Evolutionary conservation across 2,888 invertebrate species (phyloP), one percentile per base, ranked within the genome.

Genomic region (Clanis bilineata): DNA sequence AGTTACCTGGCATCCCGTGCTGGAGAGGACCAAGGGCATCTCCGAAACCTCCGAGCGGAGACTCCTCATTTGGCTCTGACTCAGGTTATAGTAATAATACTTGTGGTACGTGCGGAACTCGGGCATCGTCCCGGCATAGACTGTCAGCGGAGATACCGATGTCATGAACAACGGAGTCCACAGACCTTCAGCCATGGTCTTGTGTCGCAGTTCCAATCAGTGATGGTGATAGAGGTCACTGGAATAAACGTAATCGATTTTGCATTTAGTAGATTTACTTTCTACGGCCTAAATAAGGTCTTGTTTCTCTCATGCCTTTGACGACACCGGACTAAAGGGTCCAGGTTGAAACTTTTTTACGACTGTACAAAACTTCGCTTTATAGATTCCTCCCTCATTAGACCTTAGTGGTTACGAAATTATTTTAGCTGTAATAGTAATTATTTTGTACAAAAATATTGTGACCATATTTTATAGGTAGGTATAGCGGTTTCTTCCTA

Each of bases 51-150:
- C 95, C 95, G 58, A 94, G 94, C 64, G 94, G 95, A 68, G 95
- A 96, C 74, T 96, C 96, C 4, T 96, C 96, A 3, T 95, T 96
- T 69, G 96, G 96, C 32, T 96, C 96, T 7, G 97, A 97, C 85
- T 96, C 96, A 51, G 96, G 97, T 9, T 97, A 97, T 85, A 97
- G 96, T 83, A 96, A 97, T 84, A 95, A 95, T 75, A 96, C 95
- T 3, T 95, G 95, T 65, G 95, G 95, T 1, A 96, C 95, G 0
- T 94, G 94, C 64, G 95, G 95, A 10, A 94, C 94, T 1, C 86
- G 94, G 57, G 93, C 93, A 3, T 93, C 93, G 2, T 93, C 92
- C 10, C 82, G 90, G 63, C 92, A 92, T 76, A 83, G 92, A 43
- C 67, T 92, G 64, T 92, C 92, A 64, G 91, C 92, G 1, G 92